Evolutionary conservation across 2,888 invertebrate species (phyloP).

Genomic region (Urechis unicinctus): DNA sequence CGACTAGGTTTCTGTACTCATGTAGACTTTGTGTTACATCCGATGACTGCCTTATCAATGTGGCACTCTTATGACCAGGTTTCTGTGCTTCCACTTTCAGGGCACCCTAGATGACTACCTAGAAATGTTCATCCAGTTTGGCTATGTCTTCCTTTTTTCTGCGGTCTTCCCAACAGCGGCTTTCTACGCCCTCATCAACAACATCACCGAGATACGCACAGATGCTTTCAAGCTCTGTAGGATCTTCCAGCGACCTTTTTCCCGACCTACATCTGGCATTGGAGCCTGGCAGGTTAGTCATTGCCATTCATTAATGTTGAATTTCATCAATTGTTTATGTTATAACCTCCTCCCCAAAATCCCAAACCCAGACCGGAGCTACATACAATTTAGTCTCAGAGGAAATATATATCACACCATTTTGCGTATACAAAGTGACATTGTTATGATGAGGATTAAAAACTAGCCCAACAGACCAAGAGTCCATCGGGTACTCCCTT

Average conservation of each 20-base stretch:
- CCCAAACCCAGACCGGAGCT: too few relatives aligned
- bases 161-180: conserved; percentile 72
- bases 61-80: too few relatives aligned
- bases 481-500: too few relatives aligned
- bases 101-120: conserved; percentile 72
- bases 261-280: conserved; percentile 55
- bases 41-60: too few relatives aligned
- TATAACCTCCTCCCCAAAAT: background rate
- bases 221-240: conserved; percentile 71
- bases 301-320: background rate
- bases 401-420: too few relatives aligned
- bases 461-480: too few relatives aligned
- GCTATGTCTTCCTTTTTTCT: conserved; percentile 71
- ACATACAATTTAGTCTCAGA: too few relatives aligned
- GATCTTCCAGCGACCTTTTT: conserved; percentile 64
- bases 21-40: too few relatives aligned
- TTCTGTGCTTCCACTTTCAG: conserved; percentile 45
- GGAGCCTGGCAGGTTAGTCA: conserved; percentile 67
- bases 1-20: too few relatives aligned
- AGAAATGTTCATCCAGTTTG: conserved; percentile 73
- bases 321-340: background rate
- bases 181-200: conserved; percentile 68
- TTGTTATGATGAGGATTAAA: too few relatives aligned
- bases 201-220: conserved; percentile 67
- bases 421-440: too few relatives aligned